Conservation (phyloP, 2,888 invertebrate genomes). For the Chymomyza caudatula region DNA sequence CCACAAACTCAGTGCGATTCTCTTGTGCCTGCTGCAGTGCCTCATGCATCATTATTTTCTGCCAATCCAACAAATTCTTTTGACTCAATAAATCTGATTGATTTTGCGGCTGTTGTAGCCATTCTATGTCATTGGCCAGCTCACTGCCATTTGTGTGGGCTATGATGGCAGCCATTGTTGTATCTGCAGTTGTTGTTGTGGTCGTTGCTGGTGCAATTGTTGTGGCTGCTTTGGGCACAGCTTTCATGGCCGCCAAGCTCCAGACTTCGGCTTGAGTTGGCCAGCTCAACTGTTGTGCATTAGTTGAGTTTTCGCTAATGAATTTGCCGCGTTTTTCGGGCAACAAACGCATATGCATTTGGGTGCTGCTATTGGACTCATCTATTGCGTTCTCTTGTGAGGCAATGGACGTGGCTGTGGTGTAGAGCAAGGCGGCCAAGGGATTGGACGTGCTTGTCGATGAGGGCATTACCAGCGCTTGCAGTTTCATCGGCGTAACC, state of each 20-base stretch:
- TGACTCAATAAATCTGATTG: slow-evolving; percentile 53
- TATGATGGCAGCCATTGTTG: slow-evolving; percentile 16
- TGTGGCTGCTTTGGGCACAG: slow-evolving; percentile 45
- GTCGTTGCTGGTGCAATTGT: slow-evolving; percentile 10
- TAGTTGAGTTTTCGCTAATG: slow-evolving; percentile 72
- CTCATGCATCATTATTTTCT: slow-evolving; percentile 66
- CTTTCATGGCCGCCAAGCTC: slow-evolving; percentile 74
- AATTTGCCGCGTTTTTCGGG: slow-evolving; percentile 73
- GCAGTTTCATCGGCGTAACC: slow-evolving; percentile 60
- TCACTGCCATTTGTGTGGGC: slow-evolving; percentile 18
- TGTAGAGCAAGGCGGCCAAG: slow-evolving; percentile 25
- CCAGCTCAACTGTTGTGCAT: slow-evolving; percentile 68
- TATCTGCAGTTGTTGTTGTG: slow-evolving; percentile 9
- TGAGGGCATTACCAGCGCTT: slow-evolving; percentile 39
- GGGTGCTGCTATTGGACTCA: slow-evolving; percentile 24
- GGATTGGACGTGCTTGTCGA: slow-evolving; percentile 21
- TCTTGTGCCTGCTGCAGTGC: slow-evolving; percentile 23
- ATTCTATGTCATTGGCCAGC: slow-evolving; percentile 43
- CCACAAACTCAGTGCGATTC: slow-evolving; percentile 51
- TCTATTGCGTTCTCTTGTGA: slow-evolving; percentile 61
- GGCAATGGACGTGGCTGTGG: slow-evolving; percentile 23
- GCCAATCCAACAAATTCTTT: slow-evolving; percentile 74
- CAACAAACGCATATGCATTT: slow-evolving; percentile 19
- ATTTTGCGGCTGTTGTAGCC: slow-evolving; percentile 24
- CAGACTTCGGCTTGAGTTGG: slow-evolving; percentile 75